A percentile compares a stretch with the other conserved stretches of the same genome.
phyloP scores from a whole-genome alignment of 2,888 invertebrate genomes.

The Oxyscelio sp. region DNA sequence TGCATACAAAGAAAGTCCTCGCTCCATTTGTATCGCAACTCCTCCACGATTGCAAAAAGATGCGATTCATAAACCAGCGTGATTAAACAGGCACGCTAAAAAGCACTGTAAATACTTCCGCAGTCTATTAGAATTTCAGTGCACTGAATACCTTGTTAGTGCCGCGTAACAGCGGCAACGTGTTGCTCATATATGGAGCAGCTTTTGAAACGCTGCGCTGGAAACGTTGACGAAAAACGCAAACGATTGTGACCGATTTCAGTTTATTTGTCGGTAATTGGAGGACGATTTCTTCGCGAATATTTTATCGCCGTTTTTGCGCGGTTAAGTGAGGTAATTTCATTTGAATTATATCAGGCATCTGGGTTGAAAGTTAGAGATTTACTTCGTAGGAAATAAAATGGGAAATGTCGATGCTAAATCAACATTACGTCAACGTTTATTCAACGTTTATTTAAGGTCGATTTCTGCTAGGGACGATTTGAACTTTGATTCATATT shows the following conservation, averaged over 20 bases:
- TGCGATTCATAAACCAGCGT: constrained; percentile 63
- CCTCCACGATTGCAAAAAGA: constrained; percentile 42
- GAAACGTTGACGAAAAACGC: constrained; percentile 25
- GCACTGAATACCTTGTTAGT: constrained; percentile 84
- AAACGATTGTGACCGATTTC: not conserved
- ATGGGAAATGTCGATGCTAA: too few relatives aligned
- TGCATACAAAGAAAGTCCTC: constrained; percentile 28
- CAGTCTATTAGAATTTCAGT: constrained; percentile 81
- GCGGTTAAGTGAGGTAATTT: not conserved
- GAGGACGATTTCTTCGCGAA: constrained; percentile 4
- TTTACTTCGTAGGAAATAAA: not conserved
- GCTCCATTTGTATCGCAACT: constrained; percentile 28
- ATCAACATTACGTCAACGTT: too few relatives aligned
- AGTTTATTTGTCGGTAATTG: not conserved
- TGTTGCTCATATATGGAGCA: constrained; percentile 63
- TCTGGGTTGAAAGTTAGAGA: not conserved
- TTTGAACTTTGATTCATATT: too few relatives aligned
- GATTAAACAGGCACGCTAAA: constrained; percentile 60
- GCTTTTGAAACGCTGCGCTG: constrained; percentile 49
- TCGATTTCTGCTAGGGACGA: too few relatives aligned
- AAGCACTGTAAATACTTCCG: constrained; percentile 73
- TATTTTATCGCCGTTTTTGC: constrained; percentile 1
- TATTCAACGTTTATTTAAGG: too few relatives aligned
- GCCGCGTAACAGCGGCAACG: constrained; percentile 77
- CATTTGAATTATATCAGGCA: not conserved